Percentiles rank a stretch among this genome's conserved stretches.
These are phyloP conservation scores for Siphlonurus alternatus DNA, from an alignment of 2,888 invertebrate genomes.

Conservation along the genomic window DNA sequence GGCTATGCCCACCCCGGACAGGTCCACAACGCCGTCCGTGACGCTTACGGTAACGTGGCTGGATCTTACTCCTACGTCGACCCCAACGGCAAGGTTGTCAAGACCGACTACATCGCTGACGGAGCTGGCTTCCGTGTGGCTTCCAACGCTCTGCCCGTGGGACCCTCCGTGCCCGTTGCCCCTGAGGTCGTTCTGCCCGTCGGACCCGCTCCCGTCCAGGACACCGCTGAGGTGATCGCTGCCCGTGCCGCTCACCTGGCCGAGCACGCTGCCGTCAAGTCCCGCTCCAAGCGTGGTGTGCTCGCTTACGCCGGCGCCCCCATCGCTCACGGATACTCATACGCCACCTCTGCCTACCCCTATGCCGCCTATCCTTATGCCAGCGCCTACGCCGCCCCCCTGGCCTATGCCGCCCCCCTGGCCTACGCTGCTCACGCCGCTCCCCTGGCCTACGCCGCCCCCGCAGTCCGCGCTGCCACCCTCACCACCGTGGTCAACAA, in stretches of 20 bases:
- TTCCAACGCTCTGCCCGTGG: slow-evolving; percentile 26
- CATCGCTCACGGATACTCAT: slow-evolving; percentile 1
- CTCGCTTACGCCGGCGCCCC: slow-evolving; percentile 8
- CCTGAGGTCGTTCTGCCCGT: slow-evolving; percentile 12
- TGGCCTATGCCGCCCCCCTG: slow-evolving; percentile 14
- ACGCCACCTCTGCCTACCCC: slow-evolving; percentile 8
- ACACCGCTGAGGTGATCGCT: slow-evolving; percentile 23
- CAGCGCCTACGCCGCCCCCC: slow-evolving; percentile 5
- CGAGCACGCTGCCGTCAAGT: slow-evolving; percentile 23
- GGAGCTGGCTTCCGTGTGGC: slow-evolving; percentile 27
- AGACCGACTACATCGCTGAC: slow-evolving; percentile 29
- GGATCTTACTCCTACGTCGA: slow-evolving; percentile 30
- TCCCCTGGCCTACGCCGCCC: slow-evolving; percentile 16
- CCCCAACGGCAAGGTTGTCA: slow-evolving; percentile 26
- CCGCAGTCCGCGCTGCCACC: slow-evolving; percentile 20
- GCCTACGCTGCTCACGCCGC: slow-evolving; percentile 11
- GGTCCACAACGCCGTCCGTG: slow-evolving; percentile 25
- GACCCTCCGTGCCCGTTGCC: slow-evolving; percentile 15
- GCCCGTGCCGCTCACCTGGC: slow-evolving; percentile 28
- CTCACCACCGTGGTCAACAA: slow-evolving; percentile 26
- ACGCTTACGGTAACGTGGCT: slow-evolving; percentile 26
- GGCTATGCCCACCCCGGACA: slow-evolving; percentile 26
- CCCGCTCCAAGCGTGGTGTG: slow-evolving; percentile 15
- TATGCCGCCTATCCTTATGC: slow-evolving; percentile 7
- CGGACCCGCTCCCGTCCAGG: slow-evolving; percentile 15